A percentile compares a stretch with the other conserved stretches of the same genome.
These are phyloP conservation scores for Callipepla squamata DNA, from an alignment of 2,113 vertebrate species.

Conservation along the genomic window DNA sequence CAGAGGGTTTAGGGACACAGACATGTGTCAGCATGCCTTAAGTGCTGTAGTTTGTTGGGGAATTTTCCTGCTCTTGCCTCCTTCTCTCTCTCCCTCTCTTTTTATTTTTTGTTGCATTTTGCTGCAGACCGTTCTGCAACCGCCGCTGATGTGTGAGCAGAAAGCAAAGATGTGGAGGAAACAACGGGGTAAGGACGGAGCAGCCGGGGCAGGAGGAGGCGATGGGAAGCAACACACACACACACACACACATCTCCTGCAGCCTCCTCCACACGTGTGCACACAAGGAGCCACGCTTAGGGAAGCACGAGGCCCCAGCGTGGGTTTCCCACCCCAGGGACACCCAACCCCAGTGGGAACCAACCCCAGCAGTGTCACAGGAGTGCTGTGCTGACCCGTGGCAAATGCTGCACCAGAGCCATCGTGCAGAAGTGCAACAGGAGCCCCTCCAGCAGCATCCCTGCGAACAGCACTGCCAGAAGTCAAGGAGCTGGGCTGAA, in stretches of 20 bases:
- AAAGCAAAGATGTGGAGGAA: background rate
- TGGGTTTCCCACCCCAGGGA: background rate
- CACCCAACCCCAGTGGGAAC: rapidly evolving
- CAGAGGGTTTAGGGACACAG: background rate
- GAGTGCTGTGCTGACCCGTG: background rate
- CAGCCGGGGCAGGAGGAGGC: rapidly evolving
- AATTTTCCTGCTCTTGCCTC: too few species aligned
- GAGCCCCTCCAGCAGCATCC: background rate
- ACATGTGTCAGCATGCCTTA: background rate
- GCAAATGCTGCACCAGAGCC: background rate
- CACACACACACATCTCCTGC: rapidly evolving
- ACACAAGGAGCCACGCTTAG: rapidly evolving
- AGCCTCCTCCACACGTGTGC: rapidly evolving
- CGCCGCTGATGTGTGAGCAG: background rate
- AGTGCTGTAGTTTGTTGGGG: background rate
- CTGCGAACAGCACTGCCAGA: background rate
- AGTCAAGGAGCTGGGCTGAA: background rate
- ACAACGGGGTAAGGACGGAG: background rate
- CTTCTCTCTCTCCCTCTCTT: too few species aligned
- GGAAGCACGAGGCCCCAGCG: rapidly evolving
- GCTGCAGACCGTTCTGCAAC: background rate
- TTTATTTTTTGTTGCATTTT: background rate
- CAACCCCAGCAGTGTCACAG: rapidly evolving
- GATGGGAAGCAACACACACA: background rate
- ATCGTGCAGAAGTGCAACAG: background rate